Evolutionary conservation across 2,888 invertebrate genomes (phyloP), one percentile per base, ranked within the genome.

Genomic region (Dolichomitus sp.): DNA sequence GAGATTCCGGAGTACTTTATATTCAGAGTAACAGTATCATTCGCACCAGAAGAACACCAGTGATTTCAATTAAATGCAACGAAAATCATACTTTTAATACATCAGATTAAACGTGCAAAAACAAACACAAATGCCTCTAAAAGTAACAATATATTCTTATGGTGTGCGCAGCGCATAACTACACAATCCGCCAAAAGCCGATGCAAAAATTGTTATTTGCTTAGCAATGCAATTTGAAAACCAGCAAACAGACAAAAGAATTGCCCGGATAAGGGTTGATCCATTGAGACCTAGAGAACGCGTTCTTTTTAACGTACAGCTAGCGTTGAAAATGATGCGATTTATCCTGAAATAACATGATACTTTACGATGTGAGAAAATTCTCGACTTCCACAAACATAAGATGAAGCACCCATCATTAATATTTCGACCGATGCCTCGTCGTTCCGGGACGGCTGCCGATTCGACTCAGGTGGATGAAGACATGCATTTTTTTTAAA

Each of bases 231-330:
- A 50, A 73, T 61, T 37, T 37, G 45, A 72, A 50, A 45, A 52
- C 37, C 48, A 74, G 40, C 12, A 33, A n/a, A n/a, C 40, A 63
- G 48, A 78, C 63, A 57, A 80, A 77, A 40, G 54, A 80, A 80
- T 81, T 85, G 84, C 86, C 89, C 76, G 84, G 89, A 89, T 89
- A 89, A 89, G 89, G 88, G 87, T 89, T 86, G 86, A 86, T 86
- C 48, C 54, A 68, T 75, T 77, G 73, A 80, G 57, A 73, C 48
- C 57, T 77, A 48, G n/a, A 63, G 70, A 37, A 70, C 50, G 50
- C 70, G 42, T 40, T 52, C 33, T 52, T 73, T 40, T 6, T 19
- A 30, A 57, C 37, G 54, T 66, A 45, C 42, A 48, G 30, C 17
- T 65, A 61, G 61, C 70, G 45, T 72, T 66, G 66, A 27, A 68